phyloP scores from a whole-genome alignment of 2,797 vertebrate genomes.

The Onychomys arenicola region DNA sequence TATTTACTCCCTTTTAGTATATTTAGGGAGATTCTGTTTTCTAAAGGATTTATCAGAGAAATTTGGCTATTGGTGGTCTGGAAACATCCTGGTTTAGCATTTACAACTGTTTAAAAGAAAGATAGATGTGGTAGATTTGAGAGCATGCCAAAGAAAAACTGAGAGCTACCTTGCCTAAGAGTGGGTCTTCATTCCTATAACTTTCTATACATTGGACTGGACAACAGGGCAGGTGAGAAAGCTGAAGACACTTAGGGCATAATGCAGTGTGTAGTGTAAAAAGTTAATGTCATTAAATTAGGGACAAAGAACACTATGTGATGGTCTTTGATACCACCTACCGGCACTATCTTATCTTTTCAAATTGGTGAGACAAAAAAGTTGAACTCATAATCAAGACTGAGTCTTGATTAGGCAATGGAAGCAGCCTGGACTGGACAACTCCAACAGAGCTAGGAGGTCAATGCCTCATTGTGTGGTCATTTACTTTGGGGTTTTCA shows the following conservation, averaged over 20 bases:
- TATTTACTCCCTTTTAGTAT: constrained; percentile 14
- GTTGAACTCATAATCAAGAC: background rate
- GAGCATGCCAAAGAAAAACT: background rate
- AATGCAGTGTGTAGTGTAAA: background rate
- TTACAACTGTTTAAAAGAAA: background rate
- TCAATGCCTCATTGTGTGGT: background rate
- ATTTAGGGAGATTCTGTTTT: constrained; percentile 55
- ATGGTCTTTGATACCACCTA: background rate
- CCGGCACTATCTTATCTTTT: background rate
- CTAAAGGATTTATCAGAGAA: constrained; percentile 25
- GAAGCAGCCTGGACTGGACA: background rate
- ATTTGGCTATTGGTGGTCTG: background rate
- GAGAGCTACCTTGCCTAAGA: background rate
- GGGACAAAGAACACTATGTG: background rate
- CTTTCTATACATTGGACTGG: no score
- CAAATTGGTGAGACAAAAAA: background rate
- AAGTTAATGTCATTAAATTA: background rate
- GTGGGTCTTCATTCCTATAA: background rate
- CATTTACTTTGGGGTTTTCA: background rate
- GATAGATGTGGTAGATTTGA: background rate
- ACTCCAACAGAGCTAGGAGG: background rate
- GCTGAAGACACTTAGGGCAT: background rate
- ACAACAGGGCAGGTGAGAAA: background rate
- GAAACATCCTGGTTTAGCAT: background rate
- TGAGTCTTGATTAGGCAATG: background rate